Evolutionary conservation across 2,113 vertebrate genomes (phyloP).

Genomic region (Ptilonorhynchus violaceus): DNA sequence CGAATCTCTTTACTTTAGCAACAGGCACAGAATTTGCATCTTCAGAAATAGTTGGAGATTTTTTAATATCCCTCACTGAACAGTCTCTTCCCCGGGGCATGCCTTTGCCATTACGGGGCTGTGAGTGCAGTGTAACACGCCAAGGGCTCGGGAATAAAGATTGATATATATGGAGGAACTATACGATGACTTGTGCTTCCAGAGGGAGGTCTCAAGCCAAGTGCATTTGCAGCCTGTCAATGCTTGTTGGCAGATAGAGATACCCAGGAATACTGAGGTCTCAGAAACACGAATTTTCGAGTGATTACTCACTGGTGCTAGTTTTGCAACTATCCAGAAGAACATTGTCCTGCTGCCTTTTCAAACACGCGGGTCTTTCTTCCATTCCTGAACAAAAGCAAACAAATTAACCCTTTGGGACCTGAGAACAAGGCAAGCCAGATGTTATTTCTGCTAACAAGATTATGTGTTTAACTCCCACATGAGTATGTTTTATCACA

Average conservation of each 20-base stretch:
- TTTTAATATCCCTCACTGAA: not conserved
- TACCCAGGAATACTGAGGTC: not conserved
- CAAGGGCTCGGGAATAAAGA: not conserved
- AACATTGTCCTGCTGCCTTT: conserved; percentile 22
- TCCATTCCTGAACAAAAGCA: conserved; percentile 11
- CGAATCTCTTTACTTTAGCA: not conserved
- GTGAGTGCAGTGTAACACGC: not conserved
- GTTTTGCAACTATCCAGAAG: not conserved
- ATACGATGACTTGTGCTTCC: not conserved
- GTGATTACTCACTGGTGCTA: not conserved
- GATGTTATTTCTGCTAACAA: not conserved
- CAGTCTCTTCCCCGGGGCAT: not conserved
- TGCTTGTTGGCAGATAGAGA: not conserved
- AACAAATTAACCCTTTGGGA: conserved; percentile 18
- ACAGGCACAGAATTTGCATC: not conserved
- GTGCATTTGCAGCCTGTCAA: conserved; percentile 12
- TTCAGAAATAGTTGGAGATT: not conserved
- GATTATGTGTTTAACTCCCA: not conserved
- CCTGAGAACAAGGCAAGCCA: not conserved
- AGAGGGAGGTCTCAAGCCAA: conserved; percentile 14
- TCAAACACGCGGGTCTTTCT: not conserved
- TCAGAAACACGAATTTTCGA: not conserved
- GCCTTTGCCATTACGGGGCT: not conserved
- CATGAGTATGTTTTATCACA: not conserved
- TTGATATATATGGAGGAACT: not conserved